phyloP scores from a whole-genome alignment of 2,888 invertebrate genomes.

The Halocaridina rubra region DNA sequence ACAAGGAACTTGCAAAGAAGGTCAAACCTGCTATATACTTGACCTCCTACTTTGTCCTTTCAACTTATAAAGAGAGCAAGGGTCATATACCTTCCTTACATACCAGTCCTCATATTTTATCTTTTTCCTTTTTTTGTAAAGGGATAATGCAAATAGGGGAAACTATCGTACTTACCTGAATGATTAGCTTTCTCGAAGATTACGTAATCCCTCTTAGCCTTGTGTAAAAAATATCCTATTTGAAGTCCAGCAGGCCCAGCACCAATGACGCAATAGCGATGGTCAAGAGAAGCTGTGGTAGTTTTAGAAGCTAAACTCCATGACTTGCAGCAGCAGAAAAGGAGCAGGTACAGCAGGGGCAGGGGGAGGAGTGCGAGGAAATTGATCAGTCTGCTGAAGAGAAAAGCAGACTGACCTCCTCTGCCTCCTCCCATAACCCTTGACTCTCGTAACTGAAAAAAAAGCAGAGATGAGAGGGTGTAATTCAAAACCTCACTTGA shows the following conservation, averaged over 20 bases:
- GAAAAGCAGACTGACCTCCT: neutral
- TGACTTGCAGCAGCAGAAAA: neutral
- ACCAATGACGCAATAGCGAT: slow-evolving; percentile 69
- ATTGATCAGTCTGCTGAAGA: neutral
- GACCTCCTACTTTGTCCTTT: too few species aligned
- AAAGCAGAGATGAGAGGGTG: neutral
- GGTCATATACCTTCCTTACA: too few species aligned
- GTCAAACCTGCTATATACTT: too few species aligned
- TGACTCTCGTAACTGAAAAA: neutral
- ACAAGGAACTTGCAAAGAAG: too few species aligned
- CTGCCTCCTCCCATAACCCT: neutral
- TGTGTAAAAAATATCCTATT: slow-evolving; percentile 68
- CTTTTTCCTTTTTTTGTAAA: too few species aligned
- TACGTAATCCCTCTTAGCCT: slow-evolving; percentile 68
- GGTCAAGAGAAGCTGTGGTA: neutral
- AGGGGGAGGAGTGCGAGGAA: neutral
- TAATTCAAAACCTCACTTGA: too few species aligned
- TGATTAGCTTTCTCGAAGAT: slow-evolving; percentile 68
- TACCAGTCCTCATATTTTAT: too few species aligned
- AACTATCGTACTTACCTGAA: slow-evolving; percentile 65
- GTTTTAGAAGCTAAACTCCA: neutral
- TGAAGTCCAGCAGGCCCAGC: slow-evolving; percentile 70
- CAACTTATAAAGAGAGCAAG: too few species aligned
- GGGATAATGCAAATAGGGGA: neutral
- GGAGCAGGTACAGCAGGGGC: neutral